phyloP scores from a whole-genome alignment of 2,797 vertebrate genomes.

The Antennarius maculatus region DNA sequence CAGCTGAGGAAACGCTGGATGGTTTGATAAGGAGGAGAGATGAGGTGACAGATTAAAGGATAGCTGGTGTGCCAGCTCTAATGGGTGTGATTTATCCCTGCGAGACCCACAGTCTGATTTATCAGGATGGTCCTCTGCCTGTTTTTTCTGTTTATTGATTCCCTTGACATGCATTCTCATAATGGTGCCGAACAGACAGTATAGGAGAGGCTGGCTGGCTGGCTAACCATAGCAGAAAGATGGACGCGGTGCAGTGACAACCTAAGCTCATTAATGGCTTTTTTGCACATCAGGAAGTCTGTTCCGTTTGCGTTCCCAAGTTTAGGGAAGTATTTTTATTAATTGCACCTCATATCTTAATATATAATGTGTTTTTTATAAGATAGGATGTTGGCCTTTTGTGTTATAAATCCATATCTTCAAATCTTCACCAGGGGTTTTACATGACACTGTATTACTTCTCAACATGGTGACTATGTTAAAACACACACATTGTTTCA shows the following conservation, averaged over 20 bases:
- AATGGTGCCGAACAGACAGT: conserved; percentile 71
- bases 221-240: conserved; percentile 57
- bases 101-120: conserved; percentile 68
- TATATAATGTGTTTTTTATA: background rate
- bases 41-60: conserved; percentile 20
- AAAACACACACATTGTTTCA: conserved; percentile 70
- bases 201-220: conserved; percentile 50
- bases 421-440: conserved; percentile 6
- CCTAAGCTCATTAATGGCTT: conserved; percentile 50
- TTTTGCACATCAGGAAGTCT: conserved; percentile 20
- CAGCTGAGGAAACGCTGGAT: conserved; percentile 18
- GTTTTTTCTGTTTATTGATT: conserved; percentile 76
- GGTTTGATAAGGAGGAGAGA: conserved; percentile 29
- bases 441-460: conserved; percentile 37
- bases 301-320: conserved; percentile 8
- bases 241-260: conserved; percentile 54
- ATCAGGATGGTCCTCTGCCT: conserved; percentile 61
- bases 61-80: conserved; percentile 61
- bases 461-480: conserved; percentile 53
- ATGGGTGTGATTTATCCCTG: conserved; percentile 59
- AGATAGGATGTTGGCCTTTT: conserved; percentile 2
- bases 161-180: conserved; percentile 69
- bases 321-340: conserved; percentile 5
- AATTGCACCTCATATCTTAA: background rate
- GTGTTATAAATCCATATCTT: conserved; percentile 2